Evolutionary conservation across 2,888 invertebrate genomes (phyloP).

Genomic region (Acronicta aceris): DNA sequence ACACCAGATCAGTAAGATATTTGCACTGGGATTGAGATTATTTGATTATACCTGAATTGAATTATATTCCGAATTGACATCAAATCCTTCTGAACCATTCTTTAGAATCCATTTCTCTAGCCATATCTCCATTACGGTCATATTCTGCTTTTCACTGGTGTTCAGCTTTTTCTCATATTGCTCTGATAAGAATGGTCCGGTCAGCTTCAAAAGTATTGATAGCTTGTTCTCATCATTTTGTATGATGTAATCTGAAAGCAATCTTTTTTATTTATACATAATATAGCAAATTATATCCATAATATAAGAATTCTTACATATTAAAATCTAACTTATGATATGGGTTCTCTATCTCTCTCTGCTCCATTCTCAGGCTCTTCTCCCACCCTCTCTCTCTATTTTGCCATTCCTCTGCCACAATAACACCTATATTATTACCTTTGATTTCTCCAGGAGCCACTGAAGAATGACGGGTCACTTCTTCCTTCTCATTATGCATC

Average conservation of each 20-base stretch:
- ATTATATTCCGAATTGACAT: neutral
- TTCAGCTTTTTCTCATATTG: slow-evolving; percentile 72
- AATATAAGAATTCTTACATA: too few relatives aligned
- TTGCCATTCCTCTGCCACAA: too few relatives aligned
- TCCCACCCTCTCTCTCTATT: too few relatives aligned
- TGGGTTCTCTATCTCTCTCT: too few relatives aligned
- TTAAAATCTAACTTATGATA: too few relatives aligned
- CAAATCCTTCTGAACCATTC: slow-evolving; percentile 1
- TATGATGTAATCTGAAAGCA: slow-evolving; percentile 68
- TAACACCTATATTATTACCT: slow-evolving; percentile 64
- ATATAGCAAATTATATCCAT: too few relatives aligned
- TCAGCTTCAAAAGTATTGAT: slow-evolving; percentile 66
- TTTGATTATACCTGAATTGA: slow-evolving; percentile 16
- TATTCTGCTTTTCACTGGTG: slow-evolving; percentile 57
- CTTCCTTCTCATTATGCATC: slow-evolving; percentile 91
- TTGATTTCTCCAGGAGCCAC: slow-evolving; percentile 86
- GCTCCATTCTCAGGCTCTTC: too few relatives aligned
- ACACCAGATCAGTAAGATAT: too few relatives aligned
- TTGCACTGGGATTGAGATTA: too few relatives aligned
- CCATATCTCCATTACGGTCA: slow-evolving; percentile 71
- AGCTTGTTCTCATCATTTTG: slow-evolving; percentile 58
- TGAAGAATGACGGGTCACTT: slow-evolving; percentile 90
- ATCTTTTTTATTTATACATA: too few relatives aligned
- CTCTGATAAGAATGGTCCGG: slow-evolving; percentile 78
- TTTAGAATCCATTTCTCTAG: slow-evolving; percentile 62